Evolutionary conservation across 2,113 vertebrate genomes (phyloP).

Genomic region (Callionymus lyra): DNA sequence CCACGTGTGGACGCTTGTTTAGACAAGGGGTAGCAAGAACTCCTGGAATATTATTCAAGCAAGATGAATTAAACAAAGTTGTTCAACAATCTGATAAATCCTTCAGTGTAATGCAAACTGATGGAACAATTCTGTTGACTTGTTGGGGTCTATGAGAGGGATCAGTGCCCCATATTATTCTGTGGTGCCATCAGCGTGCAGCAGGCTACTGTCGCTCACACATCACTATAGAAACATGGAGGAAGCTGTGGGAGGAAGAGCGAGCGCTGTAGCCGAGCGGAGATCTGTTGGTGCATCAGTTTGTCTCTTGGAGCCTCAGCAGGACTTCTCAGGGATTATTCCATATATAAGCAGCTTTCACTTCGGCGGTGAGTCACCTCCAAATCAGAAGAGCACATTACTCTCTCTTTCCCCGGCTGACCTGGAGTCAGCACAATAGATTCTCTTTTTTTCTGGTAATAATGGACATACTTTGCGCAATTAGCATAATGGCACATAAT

Average conservation of each 20-base stretch:
- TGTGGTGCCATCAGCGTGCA: constrained; percentile 14
- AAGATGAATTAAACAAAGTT: no score
- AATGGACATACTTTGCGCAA: constrained; percentile 38
- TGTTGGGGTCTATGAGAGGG: no score
- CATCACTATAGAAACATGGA: constrained; percentile 29
- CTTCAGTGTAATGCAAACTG: no score
- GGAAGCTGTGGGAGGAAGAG: constrained; percentile 6
- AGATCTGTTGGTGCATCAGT: not conserved
- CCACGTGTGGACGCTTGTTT: no score
- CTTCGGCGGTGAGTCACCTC: constrained; percentile 25
- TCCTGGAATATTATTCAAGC: no score
- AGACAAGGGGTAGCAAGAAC: no score
- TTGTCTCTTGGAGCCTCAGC: not conserved
- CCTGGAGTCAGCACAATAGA: constrained; percentile 22
- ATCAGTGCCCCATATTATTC: no score
- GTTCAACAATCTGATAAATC: no score
- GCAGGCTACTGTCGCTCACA: constrained; percentile 19
- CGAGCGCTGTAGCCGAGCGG: constrained; percentile 5
- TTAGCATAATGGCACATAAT: constrained; percentile 55
- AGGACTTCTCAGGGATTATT: not conserved
- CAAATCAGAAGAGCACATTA: constrained; percentile 16
- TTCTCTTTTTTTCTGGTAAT: constrained; percentile 35
- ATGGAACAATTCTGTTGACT: no score
- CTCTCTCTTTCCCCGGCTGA: constrained; percentile 1
- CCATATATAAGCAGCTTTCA: constrained; percentile 1